phyloP scores from a whole-genome alignment of 2,888 invertebrate species.

The Zele albiditarsus region DNA sequence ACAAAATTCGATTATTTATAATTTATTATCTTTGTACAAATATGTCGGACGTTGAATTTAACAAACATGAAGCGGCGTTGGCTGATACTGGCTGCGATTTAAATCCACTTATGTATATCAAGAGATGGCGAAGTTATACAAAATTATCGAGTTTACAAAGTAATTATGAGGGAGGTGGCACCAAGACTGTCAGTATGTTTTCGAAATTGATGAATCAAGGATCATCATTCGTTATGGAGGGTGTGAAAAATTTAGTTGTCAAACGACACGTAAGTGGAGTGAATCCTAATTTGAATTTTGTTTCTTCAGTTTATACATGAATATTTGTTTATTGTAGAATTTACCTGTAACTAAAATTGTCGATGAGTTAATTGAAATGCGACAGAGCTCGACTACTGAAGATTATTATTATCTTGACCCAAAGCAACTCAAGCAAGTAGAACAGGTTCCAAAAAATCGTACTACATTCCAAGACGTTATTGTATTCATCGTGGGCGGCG shows the following conservation, averaged over 20 bases:
- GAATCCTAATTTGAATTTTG: constrained; percentile 11
- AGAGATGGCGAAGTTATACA: constrained; percentile 90
- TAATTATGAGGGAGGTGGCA: constrained; percentile 93
- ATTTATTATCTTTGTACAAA: constrained; percentile 93
- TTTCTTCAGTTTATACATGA: background rate
- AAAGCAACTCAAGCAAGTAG: constrained; percentile 87
- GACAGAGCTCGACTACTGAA: constrained; percentile 84
- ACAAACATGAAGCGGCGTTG: constrained; percentile 87
- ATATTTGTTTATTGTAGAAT: constrained; percentile 77
- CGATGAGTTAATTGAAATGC: constrained; percentile 90
- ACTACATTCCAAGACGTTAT: constrained; percentile 88
- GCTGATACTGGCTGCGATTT: constrained; percentile 89
- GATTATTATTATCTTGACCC: constrained; percentile 97
- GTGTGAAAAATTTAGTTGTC: constrained; percentile 98
- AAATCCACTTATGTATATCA: constrained; percentile 89
- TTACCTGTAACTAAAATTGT: constrained; percentile 95
- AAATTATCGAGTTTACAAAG: constrained; percentile 84
- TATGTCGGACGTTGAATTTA: constrained; percentile 87
- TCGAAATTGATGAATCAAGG: constrained; percentile 97
- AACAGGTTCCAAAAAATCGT: constrained; percentile 78
- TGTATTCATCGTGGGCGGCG: constrained; percentile 93
- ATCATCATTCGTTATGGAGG: constrained; percentile 99
- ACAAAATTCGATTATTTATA: constrained; percentile 93
- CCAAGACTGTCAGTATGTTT: constrained; percentile 98
- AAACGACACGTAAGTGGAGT: constrained; percentile 90